Evolutionary conservation across 2,797 vertebrate genomes (phyloP).

Genomic region (Rachycentron canadum): DNA sequence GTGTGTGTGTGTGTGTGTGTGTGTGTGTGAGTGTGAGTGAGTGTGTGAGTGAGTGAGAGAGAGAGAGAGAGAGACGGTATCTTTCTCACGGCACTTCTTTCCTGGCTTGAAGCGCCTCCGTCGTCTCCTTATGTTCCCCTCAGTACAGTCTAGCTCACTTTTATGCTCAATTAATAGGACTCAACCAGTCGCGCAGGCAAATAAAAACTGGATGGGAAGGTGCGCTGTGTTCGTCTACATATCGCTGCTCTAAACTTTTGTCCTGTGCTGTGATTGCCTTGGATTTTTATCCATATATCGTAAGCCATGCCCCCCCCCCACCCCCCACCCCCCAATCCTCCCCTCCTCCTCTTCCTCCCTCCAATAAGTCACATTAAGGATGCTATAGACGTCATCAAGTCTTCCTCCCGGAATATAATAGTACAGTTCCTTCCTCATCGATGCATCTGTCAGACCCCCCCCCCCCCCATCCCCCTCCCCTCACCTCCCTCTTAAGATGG

Average conservation of each 20-base stretch:
- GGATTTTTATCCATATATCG: conserved; percentile 96
- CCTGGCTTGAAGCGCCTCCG: conserved; percentile 85
- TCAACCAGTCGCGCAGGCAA: conserved; percentile 57
- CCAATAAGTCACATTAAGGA: conserved; percentile 96
- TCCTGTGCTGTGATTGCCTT: conserved; percentile 90
- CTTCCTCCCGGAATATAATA: conserved; percentile 98
- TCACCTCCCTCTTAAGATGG: conserved; percentile 57
- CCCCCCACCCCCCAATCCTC: conserved; percentile 77
- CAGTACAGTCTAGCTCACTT: conserved; percentile 86
- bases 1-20: conserved; percentile 46
- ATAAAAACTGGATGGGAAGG: conserved; percentile 78
- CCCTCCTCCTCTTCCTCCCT: conserved; percentile 81
- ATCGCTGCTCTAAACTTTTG: conserved; percentile 91
- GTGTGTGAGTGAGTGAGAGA: conserved; percentile 41
- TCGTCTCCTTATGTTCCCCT: conserved; percentile 85
- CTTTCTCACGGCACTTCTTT: conserved; percentile 87
- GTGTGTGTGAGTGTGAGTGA: no score
- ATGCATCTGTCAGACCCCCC: conserved; percentile 90
- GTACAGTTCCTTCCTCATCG: conserved; percentile 93
- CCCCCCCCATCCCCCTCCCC: conserved; percentile 48
- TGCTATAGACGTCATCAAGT: conserved; percentile 98
- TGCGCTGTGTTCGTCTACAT: conserved; percentile 88
- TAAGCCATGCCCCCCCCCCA: conserved; percentile 86
- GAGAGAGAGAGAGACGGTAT: conserved; percentile 76
- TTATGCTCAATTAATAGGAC: conserved; percentile 75